Evolutionary conservation across 2,888 invertebrate species (phyloP), one percentile per base, ranked within the genome.

Genomic region (Spodoptera picta): DNA sequence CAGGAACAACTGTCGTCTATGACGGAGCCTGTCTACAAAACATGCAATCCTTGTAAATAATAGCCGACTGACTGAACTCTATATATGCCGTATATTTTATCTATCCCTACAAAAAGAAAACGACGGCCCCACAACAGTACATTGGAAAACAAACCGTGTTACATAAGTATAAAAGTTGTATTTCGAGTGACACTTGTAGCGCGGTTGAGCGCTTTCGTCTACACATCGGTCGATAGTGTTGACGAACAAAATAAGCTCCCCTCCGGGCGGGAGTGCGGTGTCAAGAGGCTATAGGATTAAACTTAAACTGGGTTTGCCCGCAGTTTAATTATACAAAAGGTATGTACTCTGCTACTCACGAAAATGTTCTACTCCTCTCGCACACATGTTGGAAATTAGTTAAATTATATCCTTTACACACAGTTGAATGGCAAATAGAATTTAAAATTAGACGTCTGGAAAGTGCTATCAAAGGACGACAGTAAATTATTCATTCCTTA

Each of bases 221-320:
- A 88, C 84, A 88, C 89, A 87, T 90, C 87, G 91, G 90, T 93
- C 92, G 92, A 93, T 91, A 93, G 92, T 91, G 92, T 93, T 92
- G 92, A 92, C 92, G 92, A 91, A 93, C 92, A 92, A 92, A 93
- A 94, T 94, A 94, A 93, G 90, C 92, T 92, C 89, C 91, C 91
- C 91, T 87, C 82, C 77, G 86, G 83, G 88, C 84, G 88, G 87
- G 88, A 89, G 92, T 88, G 91, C 87, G 92, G 92, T 92, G 93
- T 94, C 94, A 94, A 94, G 93, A 93, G 93, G 94, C 92, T 93
- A 92, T 91, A 92, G 92, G 93, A 94, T 94, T 94, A 93, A 93
- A 94, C 93, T 93, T 92, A 92, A 92, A 94, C 92, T 91, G 89
- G 92, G 91, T 92, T 92, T 90, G 89, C 90, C 92, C 90, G 87